A percentile compares a stretch with the other conserved stretches of the same genome.
Evolutionary conservation across 2,113 vertebrate genomes (phyloP).

Genomic region (Macquaria ambigua): DNA sequence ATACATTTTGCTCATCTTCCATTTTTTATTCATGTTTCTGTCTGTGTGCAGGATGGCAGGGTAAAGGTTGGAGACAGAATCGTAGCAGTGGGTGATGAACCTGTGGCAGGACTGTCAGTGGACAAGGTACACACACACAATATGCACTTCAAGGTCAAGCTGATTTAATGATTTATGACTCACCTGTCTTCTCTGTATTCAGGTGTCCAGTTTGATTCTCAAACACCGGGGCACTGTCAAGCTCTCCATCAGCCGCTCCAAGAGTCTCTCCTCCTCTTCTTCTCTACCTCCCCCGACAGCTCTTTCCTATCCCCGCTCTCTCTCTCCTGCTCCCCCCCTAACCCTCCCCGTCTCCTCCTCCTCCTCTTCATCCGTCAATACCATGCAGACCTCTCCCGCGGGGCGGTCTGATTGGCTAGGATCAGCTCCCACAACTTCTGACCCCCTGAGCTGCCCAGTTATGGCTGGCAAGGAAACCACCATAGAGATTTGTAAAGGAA

Average conservation of each 20-base stretch:
- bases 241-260: constrained; percentile 82
- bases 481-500: constrained; percentile 93
- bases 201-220: constrained; percentile 91
- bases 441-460: constrained; percentile 89
- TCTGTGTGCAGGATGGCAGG: constrained; percentile 85
- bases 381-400: constrained; percentile 43
- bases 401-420: constrained; percentile 82
- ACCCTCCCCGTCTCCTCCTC: constrained; percentile 20
- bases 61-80: constrained; percentile 89
- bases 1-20: constrained; percentile 1
- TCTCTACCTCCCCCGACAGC: constrained; percentile 7
- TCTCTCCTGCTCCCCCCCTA: constrained; percentile 32
- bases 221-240: constrained; percentile 85
- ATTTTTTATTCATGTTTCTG: constrained; percentile 28
- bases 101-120: constrained; percentile 86
- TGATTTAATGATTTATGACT: constrained; percentile 66
- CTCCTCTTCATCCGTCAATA: constrained; percentile 37
- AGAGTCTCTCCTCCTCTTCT: constrained; percentile 43
- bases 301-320: constrained; percentile 32
- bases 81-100: constrained; percentile 89
- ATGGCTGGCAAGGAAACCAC: constrained; percentile 92
- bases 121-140: constrained; percentile 86
- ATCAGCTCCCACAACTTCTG: constrained; percentile 83
- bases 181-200: constrained; percentile 51
- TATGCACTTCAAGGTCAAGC: constrained; percentile 51